Base-by-base conservation (phyloP, 1,140 invertebrate species). In the Thaumatotibia leucotreta region DNA sequence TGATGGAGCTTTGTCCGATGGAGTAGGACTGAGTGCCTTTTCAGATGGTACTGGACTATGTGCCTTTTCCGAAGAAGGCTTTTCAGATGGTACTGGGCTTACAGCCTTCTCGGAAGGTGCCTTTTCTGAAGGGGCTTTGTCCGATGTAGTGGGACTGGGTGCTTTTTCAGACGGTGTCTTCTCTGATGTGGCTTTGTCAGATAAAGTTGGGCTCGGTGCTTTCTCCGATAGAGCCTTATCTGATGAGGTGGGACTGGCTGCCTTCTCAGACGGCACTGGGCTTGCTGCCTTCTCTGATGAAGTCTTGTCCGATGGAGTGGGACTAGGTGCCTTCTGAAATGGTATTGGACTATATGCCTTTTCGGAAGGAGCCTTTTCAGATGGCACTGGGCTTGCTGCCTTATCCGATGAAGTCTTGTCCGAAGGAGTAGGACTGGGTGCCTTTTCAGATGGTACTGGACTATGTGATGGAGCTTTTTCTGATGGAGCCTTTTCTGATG, bases 121-220 rank as follows among this genome's bases (percentile, higher is more conserved):
- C n/a, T n/a, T 69, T 14, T 71, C 66, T 5, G 24, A 61, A 9
- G 54, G 5, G 1, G 10, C 61, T 20, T 35, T 22, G 2, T 62
- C 17, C 1, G 23, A 20, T 1, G 58, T 11, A 33, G 58, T n/a
- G 1, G 67, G 63, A 23, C 67, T 72, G 11, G 52, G 45, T 31
- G 63, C 39, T 52, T 76, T 76, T 6, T 67, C 65, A 0, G 33
- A 20, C 0, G 24, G 11, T 23, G 9, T 14, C 10, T 65, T 65
- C 29, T 71, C 31, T 62, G 27, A 50, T n/a, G n/a, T n/a, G n/a
- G n/a, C n/a, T n/a, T n/a, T n/a, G n/a, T n/a, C n/a, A 52, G 58
- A 24, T 24, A 31, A n/a, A n/a, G n/a, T 20, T 6, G 50, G 20
- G 11, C 50, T 54, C 1, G 32, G 4, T 8, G 32, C 32, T 9